phyloP scores from a whole-genome alignment of 2,113 vertebrate species.

The Litocranius walleri region DNA sequence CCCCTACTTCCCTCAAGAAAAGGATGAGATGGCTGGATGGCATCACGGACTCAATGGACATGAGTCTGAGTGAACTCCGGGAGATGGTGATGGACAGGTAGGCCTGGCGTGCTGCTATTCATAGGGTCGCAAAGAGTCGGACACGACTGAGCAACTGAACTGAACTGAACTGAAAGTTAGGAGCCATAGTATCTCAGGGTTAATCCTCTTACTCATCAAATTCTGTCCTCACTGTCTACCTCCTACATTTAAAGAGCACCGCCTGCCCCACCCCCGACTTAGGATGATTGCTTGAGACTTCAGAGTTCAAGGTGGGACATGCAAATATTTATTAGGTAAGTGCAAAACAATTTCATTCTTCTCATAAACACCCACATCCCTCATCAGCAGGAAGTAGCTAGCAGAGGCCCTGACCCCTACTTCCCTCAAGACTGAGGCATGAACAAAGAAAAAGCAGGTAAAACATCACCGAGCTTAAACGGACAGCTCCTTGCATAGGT shows the following conservation, averaged over 20 bases:
- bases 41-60: no score
- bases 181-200: background rate
- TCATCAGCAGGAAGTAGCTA: background rate
- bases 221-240: background rate
- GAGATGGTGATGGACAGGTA: no score
- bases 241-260: background rate
- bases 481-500: background rate
- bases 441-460: background rate
- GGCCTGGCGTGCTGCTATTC: no score
- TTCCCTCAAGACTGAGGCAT: background rate
- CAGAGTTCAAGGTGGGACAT: background rate
- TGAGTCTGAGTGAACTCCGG: no score
- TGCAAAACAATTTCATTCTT: background rate
- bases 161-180: background rate
- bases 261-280: accelerated
- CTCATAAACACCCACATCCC: background rate
- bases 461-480: background rate
- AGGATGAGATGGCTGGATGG: no score
- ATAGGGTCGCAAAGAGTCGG: no score
- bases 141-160: no score
- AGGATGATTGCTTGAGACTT: background rate
- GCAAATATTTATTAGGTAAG: background rate
- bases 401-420: background rate
- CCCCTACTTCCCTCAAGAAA: background rate
- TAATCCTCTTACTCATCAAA: background rate